phyloP scores from a whole-genome alignment of 2,888 invertebrate genomes.

The Tetragonula carbonaria region DNA sequence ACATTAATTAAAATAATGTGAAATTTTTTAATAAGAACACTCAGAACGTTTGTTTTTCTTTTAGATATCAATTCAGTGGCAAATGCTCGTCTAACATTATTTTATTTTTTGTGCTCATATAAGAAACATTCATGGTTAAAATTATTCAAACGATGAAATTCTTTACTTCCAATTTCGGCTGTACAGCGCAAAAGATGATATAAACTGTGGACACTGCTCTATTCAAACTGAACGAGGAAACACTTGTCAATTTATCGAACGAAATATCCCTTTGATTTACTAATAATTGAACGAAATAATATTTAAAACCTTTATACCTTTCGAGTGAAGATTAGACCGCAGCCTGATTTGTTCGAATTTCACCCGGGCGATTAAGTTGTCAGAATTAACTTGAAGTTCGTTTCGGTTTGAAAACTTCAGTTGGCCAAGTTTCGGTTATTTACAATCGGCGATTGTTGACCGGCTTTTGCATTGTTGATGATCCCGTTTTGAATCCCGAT shows the following conservation, averaged over 20 bases:
- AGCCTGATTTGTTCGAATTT: not conserved
- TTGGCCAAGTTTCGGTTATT: not conserved
- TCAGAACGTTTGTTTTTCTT: too few relatives aligned
- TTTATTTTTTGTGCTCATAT: too few relatives aligned
- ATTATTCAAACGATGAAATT: too few relatives aligned
- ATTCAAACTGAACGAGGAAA: not conserved
- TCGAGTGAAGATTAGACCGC: not conserved
- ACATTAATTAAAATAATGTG: too few relatives aligned
- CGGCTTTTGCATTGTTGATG: not conserved
- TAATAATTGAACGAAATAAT: not conserved
- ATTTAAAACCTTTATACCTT: not conserved
- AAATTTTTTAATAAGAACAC: too few relatives aligned
- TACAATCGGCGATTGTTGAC: not conserved
- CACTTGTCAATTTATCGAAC: not conserved
- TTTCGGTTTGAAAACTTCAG: not conserved
- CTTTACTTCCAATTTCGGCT: too few relatives aligned
- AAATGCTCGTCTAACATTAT: too few relatives aligned
- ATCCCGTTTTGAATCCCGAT: slow-evolving; percentile 13
- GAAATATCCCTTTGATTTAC: not conserved
- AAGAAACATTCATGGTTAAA: too few relatives aligned
- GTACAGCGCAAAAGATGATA: too few relatives aligned
- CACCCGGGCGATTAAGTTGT: not conserved
- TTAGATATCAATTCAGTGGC: too few relatives aligned
- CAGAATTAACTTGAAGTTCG: not conserved
- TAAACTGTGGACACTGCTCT: too few relatives aligned